Evolutionary conservation across 2,797 vertebrate species (phyloP).

Genomic region (Pterois miles): DNA sequence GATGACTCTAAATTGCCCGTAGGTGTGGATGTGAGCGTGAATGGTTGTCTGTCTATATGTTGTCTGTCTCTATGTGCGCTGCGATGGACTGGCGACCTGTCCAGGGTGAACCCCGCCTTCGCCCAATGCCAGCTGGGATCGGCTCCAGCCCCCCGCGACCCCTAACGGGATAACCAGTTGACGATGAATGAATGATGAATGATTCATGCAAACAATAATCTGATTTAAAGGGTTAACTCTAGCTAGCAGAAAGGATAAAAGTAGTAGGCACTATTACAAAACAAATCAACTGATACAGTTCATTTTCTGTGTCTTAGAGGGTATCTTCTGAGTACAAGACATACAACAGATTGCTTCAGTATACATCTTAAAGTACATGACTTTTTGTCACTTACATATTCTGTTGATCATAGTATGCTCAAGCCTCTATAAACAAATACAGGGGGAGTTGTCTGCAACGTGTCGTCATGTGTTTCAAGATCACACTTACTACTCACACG

Average conservation of each 20-base stretch:
- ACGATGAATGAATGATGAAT: too few species aligned
- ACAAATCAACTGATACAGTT: not conserved
- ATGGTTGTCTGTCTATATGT: too few species aligned
- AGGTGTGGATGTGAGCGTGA: too few species aligned
- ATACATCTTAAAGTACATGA: not conserved
- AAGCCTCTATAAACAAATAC: not conserved
- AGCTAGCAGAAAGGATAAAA: not conserved
- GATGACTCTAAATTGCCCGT: too few species aligned
- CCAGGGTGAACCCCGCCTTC: too few species aligned
- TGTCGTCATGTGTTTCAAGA: conserved; percentile 36
- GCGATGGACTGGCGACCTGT: too few species aligned
- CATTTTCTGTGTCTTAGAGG: not conserved
- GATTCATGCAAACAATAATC: too few species aligned
- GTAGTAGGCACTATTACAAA: not conserved
- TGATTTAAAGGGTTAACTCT: not conserved
- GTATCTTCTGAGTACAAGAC: not conserved
- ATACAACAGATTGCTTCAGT: not conserved
- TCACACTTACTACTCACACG: conserved; percentile 44
- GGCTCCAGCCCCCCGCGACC: too few species aligned
- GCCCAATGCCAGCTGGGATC: too few species aligned
- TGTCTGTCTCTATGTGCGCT: too few species aligned
- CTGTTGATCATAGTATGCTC: not conserved
- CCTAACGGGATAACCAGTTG: too few species aligned
- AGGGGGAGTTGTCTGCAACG: not conserved
- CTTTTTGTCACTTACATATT: not conserved